These are phyloP conservation scores for Lacerta viridis DNA, from an alignment of 2,797 vertebrate genomes.

Conservation along the genomic window DNA sequence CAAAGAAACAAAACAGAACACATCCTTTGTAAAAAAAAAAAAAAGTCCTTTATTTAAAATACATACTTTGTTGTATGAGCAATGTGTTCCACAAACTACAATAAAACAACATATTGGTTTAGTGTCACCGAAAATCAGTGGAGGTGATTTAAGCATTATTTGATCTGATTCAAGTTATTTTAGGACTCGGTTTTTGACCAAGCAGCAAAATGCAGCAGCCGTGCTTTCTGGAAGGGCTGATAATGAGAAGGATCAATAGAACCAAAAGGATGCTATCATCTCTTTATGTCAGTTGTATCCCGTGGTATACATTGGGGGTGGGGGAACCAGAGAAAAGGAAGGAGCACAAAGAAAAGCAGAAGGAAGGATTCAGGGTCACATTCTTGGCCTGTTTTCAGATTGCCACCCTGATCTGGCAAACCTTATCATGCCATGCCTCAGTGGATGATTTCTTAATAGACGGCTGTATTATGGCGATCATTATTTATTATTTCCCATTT, in stretches of 20 bases:
- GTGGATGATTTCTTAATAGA: background rate
- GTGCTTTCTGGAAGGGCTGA: background rate
- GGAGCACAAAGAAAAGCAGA: background rate
- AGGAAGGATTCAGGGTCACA: background rate
- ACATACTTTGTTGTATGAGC: background rate
- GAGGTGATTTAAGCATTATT: background rate
- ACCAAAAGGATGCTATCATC: background rate
- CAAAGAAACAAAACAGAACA: background rate
- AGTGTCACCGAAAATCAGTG: background rate
- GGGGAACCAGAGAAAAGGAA: background rate
- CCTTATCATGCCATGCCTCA: background rate
- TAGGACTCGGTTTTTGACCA: background rate
- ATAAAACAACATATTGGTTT: background rate
- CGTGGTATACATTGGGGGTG: background rate
- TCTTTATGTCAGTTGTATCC: background rate
- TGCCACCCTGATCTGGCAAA: background rate
- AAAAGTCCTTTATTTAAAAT: background rate
- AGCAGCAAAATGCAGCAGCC: background rate
- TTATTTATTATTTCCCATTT: too few relatives aligned
- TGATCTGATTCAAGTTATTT: background rate
- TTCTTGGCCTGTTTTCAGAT: background rate
- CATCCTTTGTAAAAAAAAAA: background rate
- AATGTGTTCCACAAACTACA: background rate
- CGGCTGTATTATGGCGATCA: too few relatives aligned
- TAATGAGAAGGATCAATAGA: constrained; percentile 3